phyloP scores from a whole-genome alignment of 1,140 invertebrate species.

The Nautilus pompilius region DNA sequence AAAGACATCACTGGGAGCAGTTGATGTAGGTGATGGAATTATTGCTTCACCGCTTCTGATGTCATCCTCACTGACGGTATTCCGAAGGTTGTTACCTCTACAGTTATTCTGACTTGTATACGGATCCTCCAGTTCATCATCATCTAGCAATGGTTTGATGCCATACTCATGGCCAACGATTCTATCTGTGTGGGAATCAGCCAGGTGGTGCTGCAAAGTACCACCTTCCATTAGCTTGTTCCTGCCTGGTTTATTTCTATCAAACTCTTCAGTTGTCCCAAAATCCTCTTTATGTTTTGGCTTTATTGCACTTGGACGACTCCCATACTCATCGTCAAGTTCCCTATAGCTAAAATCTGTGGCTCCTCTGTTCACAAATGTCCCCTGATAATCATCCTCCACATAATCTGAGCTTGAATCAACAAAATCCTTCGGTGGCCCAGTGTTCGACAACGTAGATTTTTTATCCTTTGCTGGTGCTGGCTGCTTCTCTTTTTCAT shows the following conservation, averaged over 20 bases:
- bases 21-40: not conserved
- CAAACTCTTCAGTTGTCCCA: not conserved
- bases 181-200: constrained; percentile 37
- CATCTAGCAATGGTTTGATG: constrained; percentile 71
- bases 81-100: not conserved
- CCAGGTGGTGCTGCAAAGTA: not conserved
- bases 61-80: not conserved
- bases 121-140: constrained; percentile 72
- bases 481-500: constrained; percentile 13
- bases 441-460: constrained; percentile 39
- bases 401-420: constrained; percentile 46
- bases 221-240: not conserved
- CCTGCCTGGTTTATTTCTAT: not conserved
- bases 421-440: constrained; percentile 32
- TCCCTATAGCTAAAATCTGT: constrained; percentile 47
- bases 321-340: constrained; percentile 53
- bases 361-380: constrained; percentile 8
- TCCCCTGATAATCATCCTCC: constrained; percentile 37
- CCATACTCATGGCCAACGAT: constrained; percentile 77
- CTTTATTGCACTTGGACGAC: constrained; percentile 28
- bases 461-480: constrained; percentile 54
- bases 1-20: constrained; percentile 40
- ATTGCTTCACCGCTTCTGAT: not conserved
- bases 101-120: constrained; percentile 27
- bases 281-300: constrained; percentile 3